Base-by-base conservation (phyloP, 1,140 invertebrate genomes). In the Penaeus vannamei region DNA sequence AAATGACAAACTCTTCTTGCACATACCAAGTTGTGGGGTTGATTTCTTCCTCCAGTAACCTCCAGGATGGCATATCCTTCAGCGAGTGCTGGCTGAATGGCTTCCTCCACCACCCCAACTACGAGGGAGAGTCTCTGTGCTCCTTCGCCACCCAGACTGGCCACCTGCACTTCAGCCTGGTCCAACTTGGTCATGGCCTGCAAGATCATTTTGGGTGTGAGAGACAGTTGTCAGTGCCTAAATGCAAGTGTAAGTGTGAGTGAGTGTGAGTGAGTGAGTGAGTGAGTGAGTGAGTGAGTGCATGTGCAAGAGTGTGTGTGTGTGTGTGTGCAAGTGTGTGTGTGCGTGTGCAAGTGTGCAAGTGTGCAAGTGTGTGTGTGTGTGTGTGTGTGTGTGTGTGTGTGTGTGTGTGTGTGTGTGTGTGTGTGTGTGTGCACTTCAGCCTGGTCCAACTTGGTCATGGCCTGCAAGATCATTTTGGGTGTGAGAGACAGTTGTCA, bases 21-120 rank as follows among this genome's bases (percentile, higher is more conserved):
- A 80, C 79, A 69, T 91, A 95, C 95, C 94, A 96, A 94, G 60
- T 95, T 95, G 79, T 96, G 96, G 32, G 91, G 86, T 69, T 91
- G 95, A 94, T 90, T 94, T 93, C 86, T 94, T 92, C 94, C 95
- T 92, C 95, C 95, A 91, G 95, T 95, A 90, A 95, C 94, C 92
- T 96, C 95, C 59, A 97, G 93, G 91, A 97, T 94, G 90, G 95
- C 94, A 92, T 96, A 95, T 89, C 97, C 97, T 92, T 96, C 94
- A 69, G 94, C 93, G 64, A 97, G 93, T 64, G 95, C 93, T 72
- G 94, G 94, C 23, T 94, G 93, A 29, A 95, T 95, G 26, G 95
- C 94, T 88, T 96, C 95, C 92, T 96, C 95, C 60, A 96, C 94
- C 82, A 95, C 94, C 91, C 94, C 93, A 80, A 94, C 93, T 92